These are phyloP conservation scores for Myiozetetes cayanensis DNA, from an alignment of 2,113 vertebrate species.

Conservation along the genomic window DNA sequence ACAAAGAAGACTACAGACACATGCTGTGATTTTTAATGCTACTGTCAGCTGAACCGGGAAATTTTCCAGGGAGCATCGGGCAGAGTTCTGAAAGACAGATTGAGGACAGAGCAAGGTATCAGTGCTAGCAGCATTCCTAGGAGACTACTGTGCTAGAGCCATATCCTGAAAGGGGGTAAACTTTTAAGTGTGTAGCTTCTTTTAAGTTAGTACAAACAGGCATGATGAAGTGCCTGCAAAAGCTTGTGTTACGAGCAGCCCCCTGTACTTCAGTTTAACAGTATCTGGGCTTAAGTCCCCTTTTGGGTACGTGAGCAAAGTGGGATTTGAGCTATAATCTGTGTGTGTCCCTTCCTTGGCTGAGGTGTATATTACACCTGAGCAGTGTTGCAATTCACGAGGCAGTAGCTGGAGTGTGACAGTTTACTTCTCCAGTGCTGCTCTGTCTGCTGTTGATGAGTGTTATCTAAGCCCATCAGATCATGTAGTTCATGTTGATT, in stretches of 20 bases:
- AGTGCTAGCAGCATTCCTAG: not conserved
- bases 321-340: not conserved
- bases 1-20: not conserved
- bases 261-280: not conserved
- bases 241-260: not conserved
- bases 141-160: not conserved
- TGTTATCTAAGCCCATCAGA: not conserved
- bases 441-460: not conserved
- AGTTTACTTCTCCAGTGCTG: not conserved
- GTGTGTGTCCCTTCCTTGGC: not conserved
- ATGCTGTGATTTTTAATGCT: constrained; percentile 24
- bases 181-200: not conserved
- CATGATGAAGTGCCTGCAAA: not conserved
- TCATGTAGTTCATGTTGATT: constrained; percentile 43
- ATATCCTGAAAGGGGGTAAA: not conserved
- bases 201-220: not conserved
- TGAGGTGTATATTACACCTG: not conserved
- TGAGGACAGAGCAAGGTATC: not conserved
- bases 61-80: not conserved
- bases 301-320: not conserved
- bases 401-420: not conserved
- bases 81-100: constrained; percentile 1
- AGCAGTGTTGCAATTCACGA: not conserved
- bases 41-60: constrained; percentile 35
- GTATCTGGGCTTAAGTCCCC: not conserved